Evolutionary conservation across 1,140 invertebrate species (phyloP).

Genomic region (Euura lappo): DNA sequence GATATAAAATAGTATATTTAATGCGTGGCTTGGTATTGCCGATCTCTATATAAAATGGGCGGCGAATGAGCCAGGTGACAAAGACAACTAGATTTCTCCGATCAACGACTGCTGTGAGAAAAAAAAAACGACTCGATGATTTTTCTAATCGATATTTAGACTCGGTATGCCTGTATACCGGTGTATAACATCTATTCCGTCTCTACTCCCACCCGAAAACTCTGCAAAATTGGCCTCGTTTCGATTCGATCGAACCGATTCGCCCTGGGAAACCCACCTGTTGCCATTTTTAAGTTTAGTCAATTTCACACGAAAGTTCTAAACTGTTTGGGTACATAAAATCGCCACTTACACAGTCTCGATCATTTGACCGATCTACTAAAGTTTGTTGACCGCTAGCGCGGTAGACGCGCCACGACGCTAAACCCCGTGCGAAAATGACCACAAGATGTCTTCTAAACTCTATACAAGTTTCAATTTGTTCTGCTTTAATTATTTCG

Average conservation of each 20-base stretch:
- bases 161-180: neutral
- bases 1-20: too few relatives aligned
- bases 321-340: too few relatives aligned
- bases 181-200: neutral
- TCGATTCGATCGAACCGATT: neutral
- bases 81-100: neutral
- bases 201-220: neutral
- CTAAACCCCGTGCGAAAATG: too few relatives aligned
- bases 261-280: neutral
- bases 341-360: too few relatives aligned
- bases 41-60: too few relatives aligned
- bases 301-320: too few relatives aligned
- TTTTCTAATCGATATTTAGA: neutral
- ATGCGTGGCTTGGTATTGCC: too few relatives aligned
- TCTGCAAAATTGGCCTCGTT: constrained; percentile 3
- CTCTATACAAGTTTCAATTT: too few relatives aligned
- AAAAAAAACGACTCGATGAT: neutral
- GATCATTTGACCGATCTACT: neutral
- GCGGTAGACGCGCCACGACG: too few relatives aligned
- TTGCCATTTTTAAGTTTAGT: neutral
- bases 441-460: too few relatives aligned
- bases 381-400: neutral
- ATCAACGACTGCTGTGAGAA: neutral
- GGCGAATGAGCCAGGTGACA: neutral
- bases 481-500: too few relatives aligned